These are phyloP conservation scores for Chaitophorus viminalis DNA, from an alignment of 2,888 invertebrate genomes.

Conservation along the genomic window DNA sequence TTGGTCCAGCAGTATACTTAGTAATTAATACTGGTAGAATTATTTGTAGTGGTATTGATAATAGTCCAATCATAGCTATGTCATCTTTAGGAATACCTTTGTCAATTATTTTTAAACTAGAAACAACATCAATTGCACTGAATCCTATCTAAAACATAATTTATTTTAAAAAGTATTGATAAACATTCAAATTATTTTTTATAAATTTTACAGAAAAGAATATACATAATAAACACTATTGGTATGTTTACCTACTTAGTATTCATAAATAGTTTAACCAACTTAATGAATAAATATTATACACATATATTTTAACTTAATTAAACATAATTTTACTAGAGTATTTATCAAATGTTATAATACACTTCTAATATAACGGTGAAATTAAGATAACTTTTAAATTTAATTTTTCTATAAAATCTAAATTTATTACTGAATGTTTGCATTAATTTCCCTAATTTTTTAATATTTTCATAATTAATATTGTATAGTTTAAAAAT, in stretches of 20 bases:
- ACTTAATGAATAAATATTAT: background rate
- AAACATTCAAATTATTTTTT: background rate
- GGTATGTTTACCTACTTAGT: too few relatives aligned
- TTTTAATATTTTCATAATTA: too few relatives aligned
- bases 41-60: conserved; percentile 93
- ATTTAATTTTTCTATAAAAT: too few relatives aligned
- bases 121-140: conserved; percentile 94
- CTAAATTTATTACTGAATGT: too few relatives aligned
- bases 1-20: conserved; percentile 85
- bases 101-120: conserved; percentile 93
- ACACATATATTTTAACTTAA: too few relatives aligned
- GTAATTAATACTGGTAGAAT: conserved; percentile 87
- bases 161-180: background rate
- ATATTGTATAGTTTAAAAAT: too few relatives aligned
- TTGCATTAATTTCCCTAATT: too few relatives aligned
- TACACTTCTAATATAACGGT: too few relatives aligned
- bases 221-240: background rate
- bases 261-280: too few relatives aligned
- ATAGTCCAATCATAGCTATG: conserved; percentile 90
- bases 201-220: background rate
- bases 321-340: too few relatives aligned
- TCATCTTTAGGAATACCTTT: conserved; percentile 96
- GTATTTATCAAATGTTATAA: too few relatives aligned
- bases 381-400: too few relatives aligned
- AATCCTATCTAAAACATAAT: conserved; percentile 81